Evolutionary conservation across 1,140 invertebrate species (phyloP), one percentile per base, ranked within the genome.

Genomic region (Bombyx mori): DNA sequence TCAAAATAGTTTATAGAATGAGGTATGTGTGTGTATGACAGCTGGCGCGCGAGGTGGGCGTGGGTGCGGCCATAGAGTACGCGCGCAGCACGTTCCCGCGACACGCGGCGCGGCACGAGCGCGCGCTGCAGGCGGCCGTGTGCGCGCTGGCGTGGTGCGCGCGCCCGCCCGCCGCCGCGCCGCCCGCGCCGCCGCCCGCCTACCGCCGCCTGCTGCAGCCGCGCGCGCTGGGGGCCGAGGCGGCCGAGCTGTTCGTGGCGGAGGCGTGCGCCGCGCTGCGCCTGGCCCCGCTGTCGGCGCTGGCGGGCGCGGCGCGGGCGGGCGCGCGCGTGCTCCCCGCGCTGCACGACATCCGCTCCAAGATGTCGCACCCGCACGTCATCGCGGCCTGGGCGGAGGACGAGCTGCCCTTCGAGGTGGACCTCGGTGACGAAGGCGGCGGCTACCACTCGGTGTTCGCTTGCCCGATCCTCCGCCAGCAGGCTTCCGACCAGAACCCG

Each of bases 371-470:
- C 60, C 91, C 97, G 75, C 96, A 98, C 89, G 97, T 98, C 22
- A 92, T 94, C 18, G 95, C 94, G 59, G 97, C 98, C 62, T 99
- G 97, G 97, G 94, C 95, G 57, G 97, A 97, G 84, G 97, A 99
- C 82, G 98, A 99, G 90, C 89, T 99, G 75, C 98, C 98, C 10
- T 95, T 98, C 0, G 80, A 83, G 80, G 84, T 88, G 67, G 86
- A 88, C 47, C 68, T 88, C 10, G 92, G 92, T 61, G 94, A 96
- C 66, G 92, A 92, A 62, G 94, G 96, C 52, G 93, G 93, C 66
- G 92, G 95, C 66, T 99, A 97, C 82, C 98, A 99, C 88, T 99
- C 97, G 42, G 95, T 99, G 65, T 99, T 99, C 88, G 98, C 98
- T 8, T 99, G 98, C 88, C 98, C 98, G 10, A 99, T 99, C 73